Percentiles rank a stretch among this genome's conserved stretches.
These are phyloP conservation scores for Callorhinus ursinus DNA, from an alignment of 2,113 vertebrate genomes.

Conservation along the genomic window DNA sequence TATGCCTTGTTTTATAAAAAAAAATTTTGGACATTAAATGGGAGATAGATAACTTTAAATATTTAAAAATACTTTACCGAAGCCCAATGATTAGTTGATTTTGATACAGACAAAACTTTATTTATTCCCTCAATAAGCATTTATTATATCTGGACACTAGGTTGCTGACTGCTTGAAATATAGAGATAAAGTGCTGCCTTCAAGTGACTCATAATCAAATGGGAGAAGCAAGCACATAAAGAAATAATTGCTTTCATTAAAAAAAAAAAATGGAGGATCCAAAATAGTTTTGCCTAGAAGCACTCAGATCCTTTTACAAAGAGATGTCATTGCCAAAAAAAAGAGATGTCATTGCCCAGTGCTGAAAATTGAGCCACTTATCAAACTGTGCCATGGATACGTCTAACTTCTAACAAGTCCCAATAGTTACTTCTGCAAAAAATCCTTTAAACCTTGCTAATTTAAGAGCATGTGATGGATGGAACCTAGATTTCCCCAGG, in stretches of 20 bases:
- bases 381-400: not conserved
- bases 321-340: not conserved
- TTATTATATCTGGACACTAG: not conserved
- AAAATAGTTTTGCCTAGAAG: not conserved
- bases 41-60: slow-evolving; percentile 33
- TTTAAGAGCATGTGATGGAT: not conserved
- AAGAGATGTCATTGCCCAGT: not conserved
- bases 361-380: not conserved
- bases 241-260: not conserved
- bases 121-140: slow-evolving; percentile 16
- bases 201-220: not conserved
- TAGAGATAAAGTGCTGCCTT: not conserved
- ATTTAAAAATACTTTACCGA: slow-evolving; percentile 44
- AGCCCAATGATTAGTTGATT: slow-evolving; percentile 15
- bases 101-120: not conserved
- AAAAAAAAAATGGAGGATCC: not conserved
- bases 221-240: not conserved
- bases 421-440: not conserved
- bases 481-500: not conserved
- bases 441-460: not conserved
- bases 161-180: not conserved
- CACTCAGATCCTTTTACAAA: not conserved
- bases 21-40: slow-evolving; percentile 10
- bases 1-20: slow-evolving; percentile 18
- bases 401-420: not conserved